Base-by-base conservation (phyloP, 2,113 vertebrate genomes). In the Gila orcuttii region DNA sequence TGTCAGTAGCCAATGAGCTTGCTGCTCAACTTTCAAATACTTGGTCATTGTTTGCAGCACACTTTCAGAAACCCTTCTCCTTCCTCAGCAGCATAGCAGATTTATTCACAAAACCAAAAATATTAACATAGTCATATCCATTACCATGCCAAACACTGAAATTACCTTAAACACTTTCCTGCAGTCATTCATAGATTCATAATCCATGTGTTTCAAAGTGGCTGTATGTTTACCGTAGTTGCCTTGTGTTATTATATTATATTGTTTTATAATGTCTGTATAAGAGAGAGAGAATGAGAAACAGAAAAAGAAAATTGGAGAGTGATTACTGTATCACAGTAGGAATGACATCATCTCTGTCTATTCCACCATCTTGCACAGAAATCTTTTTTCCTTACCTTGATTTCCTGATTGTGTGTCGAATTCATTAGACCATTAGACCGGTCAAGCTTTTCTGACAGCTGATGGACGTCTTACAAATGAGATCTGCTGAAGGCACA, bases 401-500 rank as follows among this genome's bases (percentile, higher is more conserved):
- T 45, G 52, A 68, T 33, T 76, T 83, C 36, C 55, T 74, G 69
- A 60, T 80, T 45, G 36, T 69, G 64, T 86, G 77, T 55, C 74
- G 33, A 80, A 59, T 71, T 86, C 66, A 21, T 33, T 68, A 68
- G 52, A 79, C 62, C 45, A 25, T 62, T 36, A 42, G 33, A 69
- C 33, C 75, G 12, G 66, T 50, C 79, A 64, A 31, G 17, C 79
- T 81, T 64, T 50, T 81, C 60, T 81, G 79, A 81, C 55, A 55
- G 82, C 57, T 79, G 81, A 84, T 17, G 21, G 82, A 62, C 10
- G 1, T 82, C 47, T 42, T 39, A 81, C 69, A 76, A 75, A 76
- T 82, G 79, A 75, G 66, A 73, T 83, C 74, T 55, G 28, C 74
- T 78, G 75, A 69, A 78, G 50, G 73, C 80, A 36, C 23, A 31